A percentile compares a stretch with the other conserved stretches of the same genome.
phyloP scores from a whole-genome alignment of 2,113 vertebrate species.

The Mobula birostris region DNA sequence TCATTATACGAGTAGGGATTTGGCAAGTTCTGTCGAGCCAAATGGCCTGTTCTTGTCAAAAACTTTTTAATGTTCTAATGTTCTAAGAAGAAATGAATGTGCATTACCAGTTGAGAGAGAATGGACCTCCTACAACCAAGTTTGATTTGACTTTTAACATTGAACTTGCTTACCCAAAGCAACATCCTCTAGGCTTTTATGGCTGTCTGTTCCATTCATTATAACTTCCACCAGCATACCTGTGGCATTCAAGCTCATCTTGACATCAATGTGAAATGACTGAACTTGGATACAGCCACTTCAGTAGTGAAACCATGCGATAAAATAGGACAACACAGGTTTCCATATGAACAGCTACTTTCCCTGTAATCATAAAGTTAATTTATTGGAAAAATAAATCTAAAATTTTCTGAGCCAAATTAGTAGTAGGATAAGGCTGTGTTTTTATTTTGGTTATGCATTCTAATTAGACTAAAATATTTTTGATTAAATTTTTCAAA shows the following conservation, averaged over 20 bases:
- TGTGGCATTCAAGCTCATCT: conserved; percentile 48
- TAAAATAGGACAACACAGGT: conserved; percentile 45
- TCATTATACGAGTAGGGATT: too few species aligned
- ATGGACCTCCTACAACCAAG: not conserved
- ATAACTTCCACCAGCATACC: conserved; percentile 36
- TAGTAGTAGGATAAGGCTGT: not conserved
- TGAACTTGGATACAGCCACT: conserved; percentile 27
- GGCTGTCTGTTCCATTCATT: conserved; percentile 45
- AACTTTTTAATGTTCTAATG: too few species aligned
- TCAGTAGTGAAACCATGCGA: conserved; percentile 52
- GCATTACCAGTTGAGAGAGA: not conserved
- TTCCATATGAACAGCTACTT: conserved; percentile 48
- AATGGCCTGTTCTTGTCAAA: too few species aligned
- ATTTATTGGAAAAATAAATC: not conserved
- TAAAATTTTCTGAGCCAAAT: not conserved
- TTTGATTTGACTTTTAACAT: not conserved
- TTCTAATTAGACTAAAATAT: not conserved
- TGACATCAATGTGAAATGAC: conserved; percentile 45
- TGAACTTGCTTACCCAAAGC: conserved; percentile 41
- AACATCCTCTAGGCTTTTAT: conserved; percentile 41
- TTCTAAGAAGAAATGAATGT: not conserved
- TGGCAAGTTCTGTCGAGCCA: too few species aligned
- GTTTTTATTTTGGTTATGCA: not conserved
- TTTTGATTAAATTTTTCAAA: not conserved
- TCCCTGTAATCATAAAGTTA: not conserved